A percentile compares a stretch with the other conserved stretches of the same genome.
Conservation (phyloP, 2,888 invertebrate genomes). For the Merodon equestris region DNA sequence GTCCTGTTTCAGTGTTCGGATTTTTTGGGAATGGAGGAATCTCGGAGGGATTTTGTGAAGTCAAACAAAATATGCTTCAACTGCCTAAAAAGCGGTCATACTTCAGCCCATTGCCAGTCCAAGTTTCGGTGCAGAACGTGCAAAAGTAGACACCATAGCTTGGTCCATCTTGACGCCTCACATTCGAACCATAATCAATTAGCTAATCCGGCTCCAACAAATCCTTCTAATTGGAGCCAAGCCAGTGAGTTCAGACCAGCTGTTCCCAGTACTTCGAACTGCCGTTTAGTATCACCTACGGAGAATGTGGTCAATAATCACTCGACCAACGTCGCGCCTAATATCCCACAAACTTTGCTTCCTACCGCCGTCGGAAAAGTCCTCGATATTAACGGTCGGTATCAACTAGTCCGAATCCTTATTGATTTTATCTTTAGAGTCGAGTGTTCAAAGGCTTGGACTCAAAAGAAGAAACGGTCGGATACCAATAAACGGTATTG, state of each 20-base stretch:
- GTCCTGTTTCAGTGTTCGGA: slow-evolving; percentile 1
- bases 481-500: slow-evolving; percentile 15
- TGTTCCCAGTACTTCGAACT: too few species aligned
- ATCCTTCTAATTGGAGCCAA: too few species aligned
- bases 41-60: slow-evolving; percentile 23
- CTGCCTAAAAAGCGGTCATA: slow-evolving; percentile 10
- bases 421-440: slow-evolving; percentile 1
- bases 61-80: slow-evolving; percentile 24
- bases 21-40: slow-evolving; percentile 1
- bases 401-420: neutral
- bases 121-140: slow-evolving; percentile 7
- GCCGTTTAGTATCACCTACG: too few species aligned
- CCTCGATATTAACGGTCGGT: too few species aligned
- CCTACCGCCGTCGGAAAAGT: too few species aligned
- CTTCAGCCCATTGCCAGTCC: neutral
- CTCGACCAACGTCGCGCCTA: too few species aligned
- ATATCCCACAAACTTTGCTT: too few species aligned
- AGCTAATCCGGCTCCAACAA: too few species aligned
- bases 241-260: too few species aligned
- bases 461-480: slow-evolving; percentile 15
- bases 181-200: too few species aligned
- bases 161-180: neutral
- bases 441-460: slow-evolving; percentile 4
- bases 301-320: too few species aligned
- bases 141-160: slow-evolving; percentile 1